These are phyloP conservation scores for Danio choprae DNA, from an alignment of 2,797 vertebrate species.

Conservation along the genomic window DNA sequence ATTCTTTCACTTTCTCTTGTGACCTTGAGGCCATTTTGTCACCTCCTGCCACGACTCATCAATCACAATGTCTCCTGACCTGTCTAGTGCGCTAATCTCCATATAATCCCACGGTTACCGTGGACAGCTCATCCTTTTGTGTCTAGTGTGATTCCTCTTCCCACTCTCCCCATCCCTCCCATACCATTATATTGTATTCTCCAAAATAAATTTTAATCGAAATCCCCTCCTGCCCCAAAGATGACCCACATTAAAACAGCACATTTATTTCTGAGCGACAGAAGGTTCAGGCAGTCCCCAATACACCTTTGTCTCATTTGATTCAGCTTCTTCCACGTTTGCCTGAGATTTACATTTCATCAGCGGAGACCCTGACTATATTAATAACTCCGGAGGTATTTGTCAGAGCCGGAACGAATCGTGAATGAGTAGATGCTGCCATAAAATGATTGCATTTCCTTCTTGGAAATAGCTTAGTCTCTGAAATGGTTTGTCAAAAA, in stretches of 20 bases:
- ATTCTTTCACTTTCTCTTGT: conserved; percentile 8
- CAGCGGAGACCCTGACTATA: conserved; percentile 61
- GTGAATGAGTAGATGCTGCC: conserved; percentile 60
- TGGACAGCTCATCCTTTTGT: conserved; percentile 48
- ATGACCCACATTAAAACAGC: conserved; percentile 55
- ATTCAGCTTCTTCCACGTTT: conserved; percentile 39
- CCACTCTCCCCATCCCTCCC: conserved; percentile 19
- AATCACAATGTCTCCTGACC: conserved; percentile 57
- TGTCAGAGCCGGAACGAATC: conserved; percentile 67
- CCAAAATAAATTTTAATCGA: conserved; percentile 54
- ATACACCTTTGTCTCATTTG: conserved; percentile 46
- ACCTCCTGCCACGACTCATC: conserved; percentile 38
- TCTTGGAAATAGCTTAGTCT: conserved; percentile 33
- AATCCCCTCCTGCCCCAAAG: conserved; percentile 49
- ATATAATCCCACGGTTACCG: conserved; percentile 58
- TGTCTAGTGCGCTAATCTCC: conserved; percentile 52
- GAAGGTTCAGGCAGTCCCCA: conserved; percentile 16
- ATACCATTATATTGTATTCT: conserved; percentile 55
- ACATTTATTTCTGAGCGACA: conserved; percentile 47
- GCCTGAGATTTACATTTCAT: conserved; percentile 66
- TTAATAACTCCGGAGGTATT: conserved; percentile 72
- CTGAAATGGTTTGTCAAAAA: conserved; percentile 37
- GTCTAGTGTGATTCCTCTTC: conserved; percentile 39
- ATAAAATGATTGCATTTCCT: conserved; percentile 57
- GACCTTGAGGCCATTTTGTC: conserved; percentile 47